These are phyloP conservation scores for Tapirus terrestris DNA, from an alignment of 2,113 vertebrate species.

Conservation along the genomic window DNA sequence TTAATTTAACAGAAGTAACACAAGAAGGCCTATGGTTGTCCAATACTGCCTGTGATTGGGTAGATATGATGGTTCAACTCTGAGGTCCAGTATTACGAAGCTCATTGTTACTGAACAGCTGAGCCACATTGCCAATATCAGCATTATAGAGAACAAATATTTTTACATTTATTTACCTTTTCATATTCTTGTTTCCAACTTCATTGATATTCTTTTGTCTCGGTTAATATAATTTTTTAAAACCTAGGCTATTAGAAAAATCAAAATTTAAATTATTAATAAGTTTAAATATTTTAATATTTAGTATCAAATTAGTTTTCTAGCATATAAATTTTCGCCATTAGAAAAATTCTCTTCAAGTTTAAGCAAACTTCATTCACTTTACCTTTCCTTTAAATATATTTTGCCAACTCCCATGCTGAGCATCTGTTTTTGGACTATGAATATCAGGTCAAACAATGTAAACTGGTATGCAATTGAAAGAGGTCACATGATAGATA, in stretches of 20 bases:
- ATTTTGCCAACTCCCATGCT: background rate
- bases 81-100: background rate
- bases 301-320: background rate
- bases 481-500: slow-evolving; percentile 27
- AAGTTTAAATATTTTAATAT: background rate
- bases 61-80: background rate
- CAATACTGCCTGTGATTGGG: background rate
- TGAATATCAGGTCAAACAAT: background rate
- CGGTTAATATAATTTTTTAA: background rate
- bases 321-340: background rate
- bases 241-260: background rate
- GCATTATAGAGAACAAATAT: background rate
- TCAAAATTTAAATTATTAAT: background rate
- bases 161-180: background rate
- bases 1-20: background rate
- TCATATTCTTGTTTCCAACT: background rate
- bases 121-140: background rate
- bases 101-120: background rate
- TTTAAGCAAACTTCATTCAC: slow-evolving; percentile 22
- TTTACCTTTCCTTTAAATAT: slow-evolving; percentile 12
- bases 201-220: background rate
- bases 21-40: background rate
- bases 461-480: background rate
- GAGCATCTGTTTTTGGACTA: background rate
- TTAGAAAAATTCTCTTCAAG: background rate